phyloP scores from a whole-genome alignment of 2,113 vertebrate genomes.

The Climacteris rufus region DNA sequence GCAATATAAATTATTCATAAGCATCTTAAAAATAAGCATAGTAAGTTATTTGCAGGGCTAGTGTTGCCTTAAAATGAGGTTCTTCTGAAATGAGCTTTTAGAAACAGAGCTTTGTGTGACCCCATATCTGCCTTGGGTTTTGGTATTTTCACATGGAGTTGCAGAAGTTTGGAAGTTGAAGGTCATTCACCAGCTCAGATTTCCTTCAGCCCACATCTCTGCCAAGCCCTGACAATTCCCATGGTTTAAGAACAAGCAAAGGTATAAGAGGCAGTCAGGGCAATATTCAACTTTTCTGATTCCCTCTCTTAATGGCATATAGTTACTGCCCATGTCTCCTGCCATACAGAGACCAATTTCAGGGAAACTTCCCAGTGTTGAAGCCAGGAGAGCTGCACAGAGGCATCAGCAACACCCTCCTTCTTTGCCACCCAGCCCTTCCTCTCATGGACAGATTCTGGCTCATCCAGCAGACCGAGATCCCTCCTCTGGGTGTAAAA shows the following conservation, averaged over 20 bases:
- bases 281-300: background rate
- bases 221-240: background rate
- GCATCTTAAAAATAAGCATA: conserved; percentile 27
- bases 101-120: background rate
- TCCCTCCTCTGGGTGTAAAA: background rate
- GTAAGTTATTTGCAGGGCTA: conserved; percentile 5
- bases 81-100: background rate
- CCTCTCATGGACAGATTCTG: background rate
- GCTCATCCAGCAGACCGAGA: background rate
- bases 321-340: background rate
- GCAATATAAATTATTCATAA: conserved; percentile 52
- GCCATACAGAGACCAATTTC: background rate
- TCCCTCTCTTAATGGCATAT: background rate
- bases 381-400: background rate
- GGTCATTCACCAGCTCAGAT: background rate
- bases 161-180: background rate
- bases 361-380: rapidly evolving
- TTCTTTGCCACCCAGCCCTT: background rate
- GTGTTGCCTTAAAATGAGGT: background rate
- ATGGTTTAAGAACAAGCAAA: background rate
- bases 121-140: background rate
- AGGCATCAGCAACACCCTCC: background rate
- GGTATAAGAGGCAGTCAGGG: background rate
- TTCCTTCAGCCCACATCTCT: background rate
- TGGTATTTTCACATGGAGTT: background rate